These are phyloP conservation scores for Spisula subtruncata DNA, from an alignment of 2,888 invertebrate genomes.

Conservation along the genomic window DNA sequence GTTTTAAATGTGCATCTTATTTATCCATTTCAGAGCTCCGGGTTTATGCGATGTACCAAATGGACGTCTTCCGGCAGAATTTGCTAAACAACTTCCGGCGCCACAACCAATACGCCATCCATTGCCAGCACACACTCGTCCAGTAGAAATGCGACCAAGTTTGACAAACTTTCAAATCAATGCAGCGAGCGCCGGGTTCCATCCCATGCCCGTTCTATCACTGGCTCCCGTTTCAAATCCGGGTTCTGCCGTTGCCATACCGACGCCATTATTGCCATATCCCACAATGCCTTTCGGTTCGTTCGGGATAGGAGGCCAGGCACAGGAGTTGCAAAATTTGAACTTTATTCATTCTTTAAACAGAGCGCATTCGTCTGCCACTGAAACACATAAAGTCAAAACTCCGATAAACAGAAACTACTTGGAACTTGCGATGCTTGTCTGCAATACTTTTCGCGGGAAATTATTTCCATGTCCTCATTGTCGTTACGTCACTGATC, in stretches of 20 bases:
- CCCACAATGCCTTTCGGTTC: conserved; percentile 72
- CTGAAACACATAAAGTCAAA: conserved; percentile 79
- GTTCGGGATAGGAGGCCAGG: conserved; percentile 62
- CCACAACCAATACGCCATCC: conserved; percentile 62
- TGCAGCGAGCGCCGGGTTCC: conserved; percentile 66
- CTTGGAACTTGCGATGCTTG: conserved; percentile 85
- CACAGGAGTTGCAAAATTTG: conserved; percentile 71
- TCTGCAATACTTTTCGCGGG: conserved; percentile 85
- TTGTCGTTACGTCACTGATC: conserved; percentile 87
- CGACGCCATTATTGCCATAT: conserved; percentile 78
- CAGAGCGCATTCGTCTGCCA: conserved; percentile 69
- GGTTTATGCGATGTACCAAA: conserved; percentile 51
- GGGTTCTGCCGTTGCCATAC: conserved; percentile 68
- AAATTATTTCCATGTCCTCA: conserved; percentile 86
- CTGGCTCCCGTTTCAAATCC: conserved; percentile 67
- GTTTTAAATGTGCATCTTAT: neutral
- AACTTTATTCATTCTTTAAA: conserved; percentile 75
- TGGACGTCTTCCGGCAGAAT: conserved; percentile 32
- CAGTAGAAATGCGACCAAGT: conserved; percentile 64
- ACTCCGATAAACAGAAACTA: conserved; percentile 84
- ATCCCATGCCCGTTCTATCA: conserved; percentile 70
- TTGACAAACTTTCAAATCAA: conserved; percentile 69
- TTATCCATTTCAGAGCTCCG: conserved; percentile 32
- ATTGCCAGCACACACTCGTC: conserved; percentile 66
- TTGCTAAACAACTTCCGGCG: conserved; percentile 38